These are phyloP conservation scores for Harpalus rufipes DNA, from an alignment of 2,888 invertebrate genomes.

Conservation along the genomic window DNA sequence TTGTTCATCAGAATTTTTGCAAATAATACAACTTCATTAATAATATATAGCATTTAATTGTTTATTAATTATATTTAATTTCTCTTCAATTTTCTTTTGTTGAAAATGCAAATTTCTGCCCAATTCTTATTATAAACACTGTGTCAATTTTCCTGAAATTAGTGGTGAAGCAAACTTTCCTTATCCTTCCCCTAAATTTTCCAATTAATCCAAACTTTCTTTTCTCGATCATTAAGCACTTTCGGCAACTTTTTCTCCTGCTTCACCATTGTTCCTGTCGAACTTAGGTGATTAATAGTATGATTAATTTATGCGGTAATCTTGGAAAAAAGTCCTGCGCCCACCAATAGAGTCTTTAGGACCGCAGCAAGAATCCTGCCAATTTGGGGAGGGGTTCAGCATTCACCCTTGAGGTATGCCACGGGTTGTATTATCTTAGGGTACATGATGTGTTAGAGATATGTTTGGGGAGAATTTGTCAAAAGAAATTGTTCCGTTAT, in stretches of 20 bases:
- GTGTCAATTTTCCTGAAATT: background rate
- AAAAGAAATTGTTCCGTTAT: too few relatives aligned
- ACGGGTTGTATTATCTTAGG: conserved; percentile 27
- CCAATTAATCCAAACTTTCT: background rate
- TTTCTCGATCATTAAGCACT: background rate
- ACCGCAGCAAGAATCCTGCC: conserved; percentile 44
- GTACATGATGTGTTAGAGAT: background rate
- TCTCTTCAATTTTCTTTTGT: too few relatives aligned
- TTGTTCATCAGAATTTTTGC: too few relatives aligned
- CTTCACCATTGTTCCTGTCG: conserved; percentile 3
- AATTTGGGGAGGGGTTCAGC: conserved; percentile 50
- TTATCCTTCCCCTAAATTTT: background rate
- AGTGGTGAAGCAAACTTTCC: background rate
- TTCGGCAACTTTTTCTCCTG: background rate
- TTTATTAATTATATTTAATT: too few relatives aligned
- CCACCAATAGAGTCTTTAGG: conserved; percentile 6
- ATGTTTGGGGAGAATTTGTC: background rate
- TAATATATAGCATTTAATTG: too few relatives aligned
- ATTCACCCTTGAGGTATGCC: conserved; percentile 15
- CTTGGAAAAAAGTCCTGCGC: background rate
- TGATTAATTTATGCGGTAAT: conserved; percentile 42
- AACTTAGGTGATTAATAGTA: conserved; percentile 16
- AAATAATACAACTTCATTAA: too few relatives aligned
- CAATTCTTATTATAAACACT: too few relatives aligned
- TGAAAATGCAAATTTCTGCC: too few relatives aligned